Evolutionary conservation across 2,113 vertebrate genomes (phyloP), one percentile per base, ranked within the genome.

Genomic region (Macroglossus sobrinus): DNA sequence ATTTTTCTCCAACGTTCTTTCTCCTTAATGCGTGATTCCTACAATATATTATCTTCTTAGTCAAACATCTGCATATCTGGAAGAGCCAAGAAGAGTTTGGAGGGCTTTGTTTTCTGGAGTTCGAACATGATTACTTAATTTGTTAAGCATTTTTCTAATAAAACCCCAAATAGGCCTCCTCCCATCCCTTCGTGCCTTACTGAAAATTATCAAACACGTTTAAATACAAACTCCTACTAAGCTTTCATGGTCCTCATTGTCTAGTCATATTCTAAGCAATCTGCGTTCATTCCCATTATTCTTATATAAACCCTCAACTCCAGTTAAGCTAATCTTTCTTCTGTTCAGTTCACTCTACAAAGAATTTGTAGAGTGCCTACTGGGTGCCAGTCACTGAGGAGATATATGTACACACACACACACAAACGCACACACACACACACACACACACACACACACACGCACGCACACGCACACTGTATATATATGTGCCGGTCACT

Each of bases 71-170:
- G 5, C 76, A 43, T 26, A 79, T 47, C 78, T 81, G 68, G 16
- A 94, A 68, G 26, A 96, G 16, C 45, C 71, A 78, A 55, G 24
- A 96, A 87, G 57, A n/a, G n/a, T 92, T 64, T 38, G 59, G 68
- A 89, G 78, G 72, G 11, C 26, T 93, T 80, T 61, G 59, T 76
- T 59, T 86, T 69, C 78, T 91, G 61, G 38, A 80, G 43, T 89
- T 82, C 92, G 13, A 71, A 78, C 14, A 59, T 35, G 64, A 21
- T 59, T 71, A 75, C 63, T 82, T 63, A 91, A 82, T 50, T 14
- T 35, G 7, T 82, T 88, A 55, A 64, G 75, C 84, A 79, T 81
- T 85, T 87, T 87, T 74, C 59, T 82, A 89, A 69, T 43, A 93
- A 43, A 85, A 71, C 9, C 11, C 22, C 33, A 93, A 94, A 76